Percentiles rank a stretch among this genome's conserved stretches.
phyloP scores from a whole-genome alignment of 2,888 invertebrate genomes.

The Tupiocoris notatus region DNA sequence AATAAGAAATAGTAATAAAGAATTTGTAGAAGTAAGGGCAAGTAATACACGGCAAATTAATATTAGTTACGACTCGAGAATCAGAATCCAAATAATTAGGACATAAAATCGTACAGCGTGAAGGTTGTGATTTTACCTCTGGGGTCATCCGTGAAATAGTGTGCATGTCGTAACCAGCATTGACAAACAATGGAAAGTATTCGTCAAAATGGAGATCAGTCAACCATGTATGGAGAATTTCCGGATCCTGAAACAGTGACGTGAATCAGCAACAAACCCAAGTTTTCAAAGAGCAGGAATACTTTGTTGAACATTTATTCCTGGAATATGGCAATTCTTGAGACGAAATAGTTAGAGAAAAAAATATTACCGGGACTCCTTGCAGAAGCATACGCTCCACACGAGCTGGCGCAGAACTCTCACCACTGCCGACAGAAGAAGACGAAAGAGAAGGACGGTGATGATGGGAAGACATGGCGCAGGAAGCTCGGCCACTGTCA shows the following conservation, averaged over 20 bases:
- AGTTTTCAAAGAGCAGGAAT: too few relatives aligned
- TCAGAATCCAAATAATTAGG: too few relatives aligned
- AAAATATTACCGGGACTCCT: conserved; percentile 64
- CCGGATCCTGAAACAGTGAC: conserved; percentile 69
- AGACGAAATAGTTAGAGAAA: too few relatives aligned
- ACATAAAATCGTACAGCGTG: too few relatives aligned
- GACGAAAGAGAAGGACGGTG: conserved; percentile 66
- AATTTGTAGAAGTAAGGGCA: too few relatives aligned
- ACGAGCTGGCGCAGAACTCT: conserved; percentile 56
- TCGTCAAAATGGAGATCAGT: conserved; percentile 92
- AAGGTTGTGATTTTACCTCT: too few relatives aligned
- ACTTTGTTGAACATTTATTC: too few relatives aligned
- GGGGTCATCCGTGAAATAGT: conserved; percentile 99
- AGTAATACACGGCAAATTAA: too few relatives aligned
- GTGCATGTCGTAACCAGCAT: conserved; percentile 95
- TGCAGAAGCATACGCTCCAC: conserved; percentile 75
- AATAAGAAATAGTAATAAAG: too few relatives aligned
- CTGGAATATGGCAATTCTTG: too few relatives aligned
- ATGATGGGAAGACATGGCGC: conserved; percentile 53
- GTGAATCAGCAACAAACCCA: conserved; percentile 1
- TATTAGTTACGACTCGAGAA: too few relatives aligned
- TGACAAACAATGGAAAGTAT: conserved; percentile 87
- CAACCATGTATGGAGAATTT: conserved; percentile 93
- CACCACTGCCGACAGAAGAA: conserved; percentile 68
- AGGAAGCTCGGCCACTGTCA: conserved; percentile 89